A percentile compares a stretch with the other conserved stretches of the same genome.
phyloP scores from a whole-genome alignment of 2,797 vertebrate species.

The Cossypha caffra region DNA sequence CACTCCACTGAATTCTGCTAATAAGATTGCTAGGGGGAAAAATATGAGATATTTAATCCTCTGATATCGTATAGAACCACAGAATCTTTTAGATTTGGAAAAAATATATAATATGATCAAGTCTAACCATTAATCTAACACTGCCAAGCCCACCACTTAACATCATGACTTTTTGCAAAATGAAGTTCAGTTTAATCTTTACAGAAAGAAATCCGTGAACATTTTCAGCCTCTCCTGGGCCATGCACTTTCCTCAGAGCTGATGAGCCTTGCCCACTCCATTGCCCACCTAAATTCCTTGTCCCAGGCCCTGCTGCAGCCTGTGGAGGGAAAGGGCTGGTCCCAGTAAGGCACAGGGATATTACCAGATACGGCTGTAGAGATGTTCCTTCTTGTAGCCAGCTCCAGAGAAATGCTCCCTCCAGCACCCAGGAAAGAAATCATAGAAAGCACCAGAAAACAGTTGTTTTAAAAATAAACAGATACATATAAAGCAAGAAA shows the following conservation, averaged over 20 bases:
- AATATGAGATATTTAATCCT: background rate
- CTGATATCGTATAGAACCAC: background rate
- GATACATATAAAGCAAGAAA: background rate
- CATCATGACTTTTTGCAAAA: accelerated
- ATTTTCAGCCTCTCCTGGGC: background rate
- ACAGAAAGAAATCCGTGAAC: background rate
- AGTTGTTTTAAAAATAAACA: conserved; percentile 35
- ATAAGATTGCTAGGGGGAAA: accelerated
- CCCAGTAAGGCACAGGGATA: background rate
- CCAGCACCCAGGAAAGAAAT: background rate
- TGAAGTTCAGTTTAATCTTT: background rate
- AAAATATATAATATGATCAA: background rate
- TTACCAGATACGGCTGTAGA: background rate
- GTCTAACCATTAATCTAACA: background rate
- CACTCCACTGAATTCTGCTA: background rate
- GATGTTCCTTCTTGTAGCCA: background rate
- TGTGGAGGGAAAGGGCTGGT: background rate
- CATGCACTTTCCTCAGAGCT: accelerated
- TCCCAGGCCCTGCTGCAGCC: background rate
- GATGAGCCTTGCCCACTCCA: no score
- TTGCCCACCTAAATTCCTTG: background rate
- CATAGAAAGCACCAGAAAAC: conserved; percentile 1
- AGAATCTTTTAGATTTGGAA: background rate
- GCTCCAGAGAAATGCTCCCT: background rate
- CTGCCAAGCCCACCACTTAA: background rate